Evolutionary conservation across 2,888 invertebrate genomes (phyloP), one percentile per base, ranked within the genome.

Genomic region (Limenitis camilla): DNA sequence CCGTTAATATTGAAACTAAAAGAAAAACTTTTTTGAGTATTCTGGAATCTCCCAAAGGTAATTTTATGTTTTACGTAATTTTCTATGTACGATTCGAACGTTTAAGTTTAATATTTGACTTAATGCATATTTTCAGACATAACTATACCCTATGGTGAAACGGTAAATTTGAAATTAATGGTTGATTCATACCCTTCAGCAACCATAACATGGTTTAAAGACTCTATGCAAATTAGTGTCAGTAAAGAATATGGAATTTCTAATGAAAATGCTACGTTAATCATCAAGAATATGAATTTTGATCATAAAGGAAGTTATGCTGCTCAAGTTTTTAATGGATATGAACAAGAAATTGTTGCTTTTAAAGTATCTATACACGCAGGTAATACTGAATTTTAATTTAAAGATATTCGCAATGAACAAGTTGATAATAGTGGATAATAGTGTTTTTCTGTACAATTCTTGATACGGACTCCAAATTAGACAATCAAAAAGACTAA

Each of bases 151-250:
- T 72, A 71, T 52, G 56, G 53, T 3, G 56, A 61, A 10, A 52
- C 61, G 19, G 67, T 55, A 3, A 57, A 36, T 28, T 33, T 78
- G 6, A 39, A 53, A 11, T 72, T 78, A 36, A 62, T 64, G 42
- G 54, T 72, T 6, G 63, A 72, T 3, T 69, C 78, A 1, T 56
- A 46, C 11, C 78, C 78, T 33, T 63, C 69, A 5, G 68, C 65
- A n/a, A 53, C 40, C 4, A 62, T 74, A 6, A 53, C 36, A 5
- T 78, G 78, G 78, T 67, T 62, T 39, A 64, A 59, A 50, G 59
- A 67, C 2, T 39, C 31, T 61, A 56, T 5, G 8, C 39, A 36
- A 40, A 6, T 77, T 27, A 29, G 8, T 1, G 40, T 53, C 5
- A 54, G 64, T 33, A 40, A 41, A 9, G 49, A 68, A 49, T 50